Evolutionary conservation across 1,140 invertebrate species (phyloP).

Genomic region (Campoletis sonorensis): DNA sequence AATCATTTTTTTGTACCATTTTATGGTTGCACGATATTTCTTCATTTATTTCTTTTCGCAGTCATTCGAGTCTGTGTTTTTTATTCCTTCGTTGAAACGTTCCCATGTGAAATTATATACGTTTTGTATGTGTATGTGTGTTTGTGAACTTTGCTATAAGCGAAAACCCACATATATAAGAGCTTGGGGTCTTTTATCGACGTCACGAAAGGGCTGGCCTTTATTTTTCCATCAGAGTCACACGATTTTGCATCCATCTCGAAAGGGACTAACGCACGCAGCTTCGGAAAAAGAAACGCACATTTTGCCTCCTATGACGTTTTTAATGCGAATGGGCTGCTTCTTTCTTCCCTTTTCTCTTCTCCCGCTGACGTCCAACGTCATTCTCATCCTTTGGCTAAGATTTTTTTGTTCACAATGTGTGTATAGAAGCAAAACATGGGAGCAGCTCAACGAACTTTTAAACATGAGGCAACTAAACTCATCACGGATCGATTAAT

Average conservation of each 20-base stretch:
- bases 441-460: neutral
- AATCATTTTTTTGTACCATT: constrained; percentile 1
- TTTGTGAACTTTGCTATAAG: neutral
- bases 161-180: constrained; percentile 1
- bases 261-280: constrained; percentile 17
- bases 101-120: neutral
- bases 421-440: neutral
- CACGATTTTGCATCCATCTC: constrained; percentile 51
- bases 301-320: neutral
- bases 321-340: neutral
- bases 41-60: constrained; percentile 33
- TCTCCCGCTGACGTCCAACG: constrained; percentile 32
- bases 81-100: neutral
- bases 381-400: neutral
- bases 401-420: neutral
- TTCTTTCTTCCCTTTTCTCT: neutral
- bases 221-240: constrained; percentile 53
- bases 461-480: neutral
- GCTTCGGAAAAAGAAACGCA: constrained; percentile 10
- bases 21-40: constrained; percentile 4
- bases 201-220: constrained; percentile 42
- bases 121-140: neutral
- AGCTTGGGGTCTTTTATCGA: constrained; percentile 31
- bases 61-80: constrained; percentile 22
- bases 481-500: constrained; percentile 19